These are phyloP conservation scores for Drosophila trichaetosa DNA, from an alignment of 2,888 invertebrate species.

Conservation along the genomic window DNA sequence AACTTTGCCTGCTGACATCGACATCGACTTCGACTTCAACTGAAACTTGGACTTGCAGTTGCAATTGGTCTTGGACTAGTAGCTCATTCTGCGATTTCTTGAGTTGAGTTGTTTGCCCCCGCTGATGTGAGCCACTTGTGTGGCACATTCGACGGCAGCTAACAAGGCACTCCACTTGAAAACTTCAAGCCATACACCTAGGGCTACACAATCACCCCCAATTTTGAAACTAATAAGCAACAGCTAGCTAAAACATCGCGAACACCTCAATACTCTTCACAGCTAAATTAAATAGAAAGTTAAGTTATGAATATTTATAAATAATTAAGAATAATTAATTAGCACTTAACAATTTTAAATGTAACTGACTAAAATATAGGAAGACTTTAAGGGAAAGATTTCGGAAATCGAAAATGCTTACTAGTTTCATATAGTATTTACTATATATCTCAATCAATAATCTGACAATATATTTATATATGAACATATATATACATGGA, in stretches of 20 bases:
- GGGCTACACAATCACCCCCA: conserved; percentile 68
- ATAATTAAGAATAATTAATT: no score
- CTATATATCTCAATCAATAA: no score
- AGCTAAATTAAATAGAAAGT: not conserved
- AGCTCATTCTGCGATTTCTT: conserved; percentile 52
- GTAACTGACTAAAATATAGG: no score
- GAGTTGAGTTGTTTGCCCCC: conserved; percentile 55
- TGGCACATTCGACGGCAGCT: conserved; percentile 73
- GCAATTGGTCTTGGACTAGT: conserved; percentile 19
- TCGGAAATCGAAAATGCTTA: no score
- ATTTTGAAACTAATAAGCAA: conserved; percentile 24
- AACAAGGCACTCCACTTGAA: conserved; percentile 71
- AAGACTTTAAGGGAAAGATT: no score
- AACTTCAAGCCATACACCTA: conserved; percentile 14
- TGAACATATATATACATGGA: no score
- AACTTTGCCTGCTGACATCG: conserved; percentile 67
- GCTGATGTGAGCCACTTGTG: conserved; percentile 84
- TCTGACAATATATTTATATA: no score
- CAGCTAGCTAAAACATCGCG: not conserved
- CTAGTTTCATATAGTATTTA: no score
- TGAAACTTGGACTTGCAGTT: conserved; percentile 24
- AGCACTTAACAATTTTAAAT: no score
- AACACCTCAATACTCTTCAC: conserved; percentile 3
- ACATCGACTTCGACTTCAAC: not conserved
- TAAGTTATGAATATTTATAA: no score